Evolutionary conservation across 2,797 vertebrate species (phyloP).

Genomic region (Aselliscus stoliczkanus): DNA sequence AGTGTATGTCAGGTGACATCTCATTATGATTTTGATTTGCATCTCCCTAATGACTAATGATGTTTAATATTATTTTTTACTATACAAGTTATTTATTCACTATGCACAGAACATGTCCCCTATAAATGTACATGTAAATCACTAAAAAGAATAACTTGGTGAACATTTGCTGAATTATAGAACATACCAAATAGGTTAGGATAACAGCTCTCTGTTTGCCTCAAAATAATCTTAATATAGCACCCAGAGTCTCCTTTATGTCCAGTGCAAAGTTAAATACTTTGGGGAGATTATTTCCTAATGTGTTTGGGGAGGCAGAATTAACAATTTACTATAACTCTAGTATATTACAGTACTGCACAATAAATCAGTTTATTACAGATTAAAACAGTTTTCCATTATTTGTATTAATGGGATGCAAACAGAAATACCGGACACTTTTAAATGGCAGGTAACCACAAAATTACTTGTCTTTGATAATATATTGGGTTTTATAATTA

Average conservation of each 20-base stretch:
- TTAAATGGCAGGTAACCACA: slow-evolving; percentile 61
- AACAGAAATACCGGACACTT: slow-evolving; percentile 64
- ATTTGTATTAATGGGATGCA: slow-evolving; percentile 62
- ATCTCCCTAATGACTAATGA: neutral
- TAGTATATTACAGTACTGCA: slow-evolving; percentile 69
- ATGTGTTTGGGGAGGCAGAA: slow-evolving; percentile 54
- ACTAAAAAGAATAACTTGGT: slow-evolving; percentile 71
- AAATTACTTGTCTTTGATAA: slow-evolving; percentile 66
- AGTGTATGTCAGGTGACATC: neutral
- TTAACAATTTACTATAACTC: slow-evolving; percentile 67
- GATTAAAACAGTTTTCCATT: slow-evolving; percentile 64
- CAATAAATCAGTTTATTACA: slow-evolving; percentile 66
- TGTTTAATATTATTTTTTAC: too few relatives aligned
- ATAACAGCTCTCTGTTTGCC: slow-evolving; percentile 65
- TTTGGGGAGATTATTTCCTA: slow-evolving; percentile 48
- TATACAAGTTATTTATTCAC: slow-evolving; percentile 75
- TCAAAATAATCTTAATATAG: slow-evolving; percentile 68
- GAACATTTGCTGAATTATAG: slow-evolving; percentile 73
- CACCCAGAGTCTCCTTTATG: slow-evolving; percentile 62
- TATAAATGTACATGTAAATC: slow-evolving; percentile 73
- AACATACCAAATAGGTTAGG: slow-evolving; percentile 63
- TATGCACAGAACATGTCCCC: slow-evolving; percentile 73
- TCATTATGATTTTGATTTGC: neutral
- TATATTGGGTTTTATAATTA: slow-evolving; percentile 55
- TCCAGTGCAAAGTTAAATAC: slow-evolving; percentile 60